Evolutionary conservation across 2,888 invertebrate species (phyloP).

Genomic region (Torymus auratus): DNA sequence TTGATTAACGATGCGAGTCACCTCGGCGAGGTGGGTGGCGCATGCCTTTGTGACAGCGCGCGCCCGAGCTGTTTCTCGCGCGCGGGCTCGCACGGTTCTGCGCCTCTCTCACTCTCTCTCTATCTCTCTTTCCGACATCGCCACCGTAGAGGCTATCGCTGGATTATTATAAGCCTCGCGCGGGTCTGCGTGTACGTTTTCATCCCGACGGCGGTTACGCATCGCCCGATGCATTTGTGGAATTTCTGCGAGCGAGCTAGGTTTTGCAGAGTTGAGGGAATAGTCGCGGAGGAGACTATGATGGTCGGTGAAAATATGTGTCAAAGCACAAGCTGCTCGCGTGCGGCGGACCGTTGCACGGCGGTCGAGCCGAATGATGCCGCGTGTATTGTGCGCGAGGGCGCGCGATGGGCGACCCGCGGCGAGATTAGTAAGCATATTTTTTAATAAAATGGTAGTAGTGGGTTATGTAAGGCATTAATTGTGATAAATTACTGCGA

Average conservation of each 20-base stretch:
- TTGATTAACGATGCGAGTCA: conserved; percentile 64
- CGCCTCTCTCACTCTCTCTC: conserved; percentile 62
- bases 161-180: conserved; percentile 11
- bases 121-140: conserved; percentile 67
- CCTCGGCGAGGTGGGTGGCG: conserved; percentile 76
- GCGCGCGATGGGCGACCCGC: conserved; percentile 26
- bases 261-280: too few relatives aligned
- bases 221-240: too few relatives aligned
- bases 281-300: too few relatives aligned
- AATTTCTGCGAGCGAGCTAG: too few relatives aligned
- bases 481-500: conserved; percentile 47
- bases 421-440: conserved; percentile 54
- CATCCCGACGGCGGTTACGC: too few relatives aligned
- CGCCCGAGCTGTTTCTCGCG: conserved; percentile 67
- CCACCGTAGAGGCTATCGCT: conserved; percentile 67
- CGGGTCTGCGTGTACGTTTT: too few relatives aligned
- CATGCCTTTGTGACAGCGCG: conserved; percentile 77
- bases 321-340: neutral
- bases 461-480: conserved; percentile 32
- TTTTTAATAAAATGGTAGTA: conserved; percentile 52
- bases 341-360: conserved; percentile 44
- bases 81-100: neutral
- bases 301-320: conserved; percentile 24
- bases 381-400: neutral
- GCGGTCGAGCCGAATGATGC: neutral